Evolutionary conservation across 37 sponge, comb jelly and placozoan species (phyloP).

Genomic region (Halichondria panicea): DNA sequence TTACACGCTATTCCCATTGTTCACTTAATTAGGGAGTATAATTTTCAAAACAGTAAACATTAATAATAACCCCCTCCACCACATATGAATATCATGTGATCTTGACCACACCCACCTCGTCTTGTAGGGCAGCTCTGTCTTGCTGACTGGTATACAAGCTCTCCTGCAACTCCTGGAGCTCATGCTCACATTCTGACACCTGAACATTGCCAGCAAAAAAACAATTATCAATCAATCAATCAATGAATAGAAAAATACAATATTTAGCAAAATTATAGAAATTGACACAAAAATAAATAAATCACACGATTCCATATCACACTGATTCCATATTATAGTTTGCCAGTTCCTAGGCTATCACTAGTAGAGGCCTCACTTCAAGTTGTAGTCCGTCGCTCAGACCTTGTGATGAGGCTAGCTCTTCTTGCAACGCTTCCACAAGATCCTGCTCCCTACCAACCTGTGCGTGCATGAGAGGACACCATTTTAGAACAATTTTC

Average conservation of each 20-base stretch:
- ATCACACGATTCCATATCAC: background rate
- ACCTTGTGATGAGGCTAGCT: slow-evolving; percentile 25
- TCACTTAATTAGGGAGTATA: too few relatives aligned
- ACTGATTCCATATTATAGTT: background rate
- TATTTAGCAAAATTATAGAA: background rate
- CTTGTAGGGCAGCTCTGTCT: background rate
- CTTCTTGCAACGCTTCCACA: slow-evolving; percentile 22
- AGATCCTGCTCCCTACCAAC: slow-evolving; percentile 23
- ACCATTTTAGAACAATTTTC: too few relatives aligned
- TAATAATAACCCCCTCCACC: background rate
- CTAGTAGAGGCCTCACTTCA: slow-evolving; percentile 27
- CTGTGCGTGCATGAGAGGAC: slow-evolving; percentile 9
- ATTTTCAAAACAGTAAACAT: too few relatives aligned
- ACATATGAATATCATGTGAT: background rate
- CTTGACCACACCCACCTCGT: slow-evolving; percentile 6
- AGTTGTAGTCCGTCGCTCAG: slow-evolving; percentile 33
- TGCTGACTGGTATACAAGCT: slow-evolving; percentile 1
- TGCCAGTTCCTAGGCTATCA: background rate
- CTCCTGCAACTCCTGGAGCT: slow-evolving; percentile 16
- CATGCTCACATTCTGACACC: slow-evolving; percentile 19
- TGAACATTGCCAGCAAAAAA: background rate
- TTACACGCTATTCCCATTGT: too few relatives aligned
- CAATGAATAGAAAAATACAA: background rate
- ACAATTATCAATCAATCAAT: background rate
- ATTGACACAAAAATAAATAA: background rate